Percentiles rank a stretch among this genome's conserved stretches.
Conservation (phyloP, 1,140 invertebrate species). For the Aplysia californica region DNA sequence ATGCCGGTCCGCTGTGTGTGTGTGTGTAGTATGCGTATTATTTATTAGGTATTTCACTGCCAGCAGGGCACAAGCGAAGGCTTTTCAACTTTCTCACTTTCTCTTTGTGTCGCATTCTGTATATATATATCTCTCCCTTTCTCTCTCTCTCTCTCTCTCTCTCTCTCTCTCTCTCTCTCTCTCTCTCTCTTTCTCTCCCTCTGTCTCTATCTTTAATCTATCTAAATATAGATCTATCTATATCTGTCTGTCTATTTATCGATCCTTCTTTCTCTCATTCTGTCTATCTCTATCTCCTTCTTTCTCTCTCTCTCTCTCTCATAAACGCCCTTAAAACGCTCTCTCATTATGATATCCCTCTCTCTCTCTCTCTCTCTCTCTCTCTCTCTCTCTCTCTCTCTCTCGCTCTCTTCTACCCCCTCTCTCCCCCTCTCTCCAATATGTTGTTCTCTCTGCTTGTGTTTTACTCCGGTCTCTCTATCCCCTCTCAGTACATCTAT, state of each 20-base stretch:
- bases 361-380: conserved; percentile 5
- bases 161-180: background rate
- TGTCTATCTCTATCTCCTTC: background rate
- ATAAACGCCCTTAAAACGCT: background rate
- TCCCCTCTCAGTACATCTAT: too few species aligned
- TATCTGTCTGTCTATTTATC: background rate
- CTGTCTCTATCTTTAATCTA: too few species aligned
- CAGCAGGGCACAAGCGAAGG: too few species aligned
- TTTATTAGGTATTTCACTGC: too few species aligned
- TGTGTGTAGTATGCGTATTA: too few species aligned
- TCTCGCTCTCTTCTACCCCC: too few species aligned
- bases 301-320: conserved; percentile 6
- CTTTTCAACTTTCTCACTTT: too few species aligned
- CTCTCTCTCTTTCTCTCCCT: background rate
- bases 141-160: background rate
- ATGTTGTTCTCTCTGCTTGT: too few species aligned
- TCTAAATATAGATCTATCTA: background rate
- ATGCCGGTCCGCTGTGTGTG: too few species aligned
- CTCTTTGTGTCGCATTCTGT: too few species aligned
- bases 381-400: background rate
- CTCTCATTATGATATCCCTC: background rate
- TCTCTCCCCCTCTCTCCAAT: background rate
- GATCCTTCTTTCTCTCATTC: background rate
- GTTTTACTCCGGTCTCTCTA: too few species aligned
- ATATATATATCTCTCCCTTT: too few species aligned